Base-by-base conservation (phyloP, 2,797 vertebrate species). In the Chloroceryle inda region DNA sequence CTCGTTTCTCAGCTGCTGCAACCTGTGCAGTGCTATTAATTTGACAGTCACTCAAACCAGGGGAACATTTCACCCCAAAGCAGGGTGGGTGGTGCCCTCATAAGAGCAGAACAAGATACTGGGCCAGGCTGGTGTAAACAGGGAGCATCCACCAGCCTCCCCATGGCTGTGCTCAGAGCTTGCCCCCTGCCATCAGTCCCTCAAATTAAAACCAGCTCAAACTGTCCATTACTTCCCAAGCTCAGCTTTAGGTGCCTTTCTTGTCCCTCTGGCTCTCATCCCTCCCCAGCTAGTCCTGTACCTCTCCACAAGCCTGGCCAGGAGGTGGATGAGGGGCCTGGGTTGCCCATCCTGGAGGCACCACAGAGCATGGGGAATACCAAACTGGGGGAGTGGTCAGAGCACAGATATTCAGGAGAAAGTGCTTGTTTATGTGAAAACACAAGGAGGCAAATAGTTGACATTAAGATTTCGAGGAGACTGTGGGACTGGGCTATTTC, bases 361-460 rank as follows among this genome's bases (percentile, higher is more conserved):
- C 18, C 58, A 4, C 13, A 0, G 0, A 11, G 29, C 10, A 31
- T 42, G 14, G 61, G 56, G 52, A 85, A 26, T 10, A 27, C n/a
- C 4, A 6, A 27, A 29, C 66, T 4, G 40, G 29, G 45, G 79
- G 21, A 81, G 45, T 75, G 55, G 53, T 38, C 42, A 11, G 76
- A 19, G 67, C 66, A 20, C 37, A 81, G 85, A 81, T 38, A 88
- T 35, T 55, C 69, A 3, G 33, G 42, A 79, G 63, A 94, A 91
- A 95, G 68, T 52, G 59, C 95, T 97, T 96, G 88, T 95, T 97
- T 96, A 35, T 96, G 92, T 85, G 94, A 96, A 96, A 97, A 92
- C 47, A 95, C 76, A 50, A 95, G 92, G 96, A 97, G 77, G 97
- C 95, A 98, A 98, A 98, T 96, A 98, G 96, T 96, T 98, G 97